phyloP scores from a whole-genome alignment of 2,797 vertebrate genomes.

The Sebastes taczanowskii region DNA sequence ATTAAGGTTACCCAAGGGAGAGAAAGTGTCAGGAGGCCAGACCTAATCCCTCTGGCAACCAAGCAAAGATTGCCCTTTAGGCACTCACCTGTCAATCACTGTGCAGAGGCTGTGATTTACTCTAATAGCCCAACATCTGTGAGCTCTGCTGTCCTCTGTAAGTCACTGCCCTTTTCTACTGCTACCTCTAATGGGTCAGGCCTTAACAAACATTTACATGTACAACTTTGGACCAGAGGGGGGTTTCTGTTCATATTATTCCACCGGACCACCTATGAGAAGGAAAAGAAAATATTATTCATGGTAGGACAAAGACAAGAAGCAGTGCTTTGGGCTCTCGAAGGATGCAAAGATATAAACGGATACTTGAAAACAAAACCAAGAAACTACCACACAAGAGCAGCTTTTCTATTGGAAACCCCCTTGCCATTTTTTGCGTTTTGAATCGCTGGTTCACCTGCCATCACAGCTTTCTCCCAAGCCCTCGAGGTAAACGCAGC shows the following conservation, averaged over 20 bases:
- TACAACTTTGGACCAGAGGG: neutral
- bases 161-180: slow-evolving; percentile 18
- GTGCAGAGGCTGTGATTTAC: slow-evolving; percentile 52
- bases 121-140: slow-evolving; percentile 38
- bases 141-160: slow-evolving; percentile 30
- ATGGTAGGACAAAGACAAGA: neutral
- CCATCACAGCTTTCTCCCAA: neutral
- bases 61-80: slow-evolving; percentile 58
- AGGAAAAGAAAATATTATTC: slow-evolving; percentile 8
- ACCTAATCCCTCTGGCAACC: slow-evolving; percentile 45
- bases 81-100: slow-evolving; percentile 69
- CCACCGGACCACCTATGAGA: slow-evolving; percentile 4
- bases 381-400: neutral
- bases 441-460: neutral
- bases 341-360: neutral
- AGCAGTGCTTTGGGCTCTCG: neutral
- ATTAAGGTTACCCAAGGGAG: slow-evolving; percentile 63
- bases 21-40: slow-evolving; percentile 58
- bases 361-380: neutral
- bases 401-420: neutral
- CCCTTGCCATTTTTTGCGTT: neutral
- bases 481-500: neutral
- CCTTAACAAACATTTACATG: slow-evolving; percentile 24
- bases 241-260: neutral
- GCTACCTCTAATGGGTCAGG: slow-evolving; percentile 8